phyloP scores from a whole-genome alignment of 2,797 vertebrate species.

The Protosalanx chinensis region DNA sequence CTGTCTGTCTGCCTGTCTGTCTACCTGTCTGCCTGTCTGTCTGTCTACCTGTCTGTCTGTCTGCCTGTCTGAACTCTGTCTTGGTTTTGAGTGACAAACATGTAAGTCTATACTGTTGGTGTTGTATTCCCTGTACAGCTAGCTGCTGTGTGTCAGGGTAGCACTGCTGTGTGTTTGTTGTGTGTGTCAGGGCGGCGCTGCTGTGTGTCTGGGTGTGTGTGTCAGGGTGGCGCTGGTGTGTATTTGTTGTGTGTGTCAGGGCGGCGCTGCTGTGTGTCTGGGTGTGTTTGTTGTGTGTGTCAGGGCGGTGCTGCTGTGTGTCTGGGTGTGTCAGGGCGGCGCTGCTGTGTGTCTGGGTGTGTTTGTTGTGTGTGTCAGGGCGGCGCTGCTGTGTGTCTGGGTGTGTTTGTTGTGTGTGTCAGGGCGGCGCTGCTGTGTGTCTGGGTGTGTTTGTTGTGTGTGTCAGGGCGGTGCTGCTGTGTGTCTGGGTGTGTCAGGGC shows the following conservation, averaged over 20 bases:
- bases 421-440: constrained; percentile 7
- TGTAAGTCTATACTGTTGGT: constrained; percentile 40
- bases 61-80: constrained; percentile 11
- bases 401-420: constrained; percentile 37
- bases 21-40: too few relatives aligned
- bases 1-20: too few relatives aligned
- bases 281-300: constrained; percentile 32
- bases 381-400: constrained; percentile 3
- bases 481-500: constrained; percentile 26
- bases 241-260: constrained; percentile 30
- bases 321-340: constrained; percentile 30
- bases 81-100: constrained; percentile 37
- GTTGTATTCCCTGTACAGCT: constrained; percentile 38
- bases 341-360: neutral
- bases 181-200: constrained; percentile 30
- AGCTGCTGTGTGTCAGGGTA: constrained; percentile 15
- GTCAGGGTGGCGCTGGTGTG: constrained; percentile 26
- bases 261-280: constrained; percentile 1
- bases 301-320: constrained; percentile 14
- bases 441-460: constrained; percentile 16
- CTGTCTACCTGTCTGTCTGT: too few relatives aligned
- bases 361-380: constrained; percentile 37
- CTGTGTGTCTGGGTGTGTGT: constrained; percentile 8
- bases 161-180: constrained; percentile 22
- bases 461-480: constrained; percentile 27